A percentile compares a stretch with the other conserved stretches of the same genome.
Evolutionary conservation across 2,797 vertebrate species (phyloP).

Genomic region (Helicolenus hilgendorfi): DNA sequence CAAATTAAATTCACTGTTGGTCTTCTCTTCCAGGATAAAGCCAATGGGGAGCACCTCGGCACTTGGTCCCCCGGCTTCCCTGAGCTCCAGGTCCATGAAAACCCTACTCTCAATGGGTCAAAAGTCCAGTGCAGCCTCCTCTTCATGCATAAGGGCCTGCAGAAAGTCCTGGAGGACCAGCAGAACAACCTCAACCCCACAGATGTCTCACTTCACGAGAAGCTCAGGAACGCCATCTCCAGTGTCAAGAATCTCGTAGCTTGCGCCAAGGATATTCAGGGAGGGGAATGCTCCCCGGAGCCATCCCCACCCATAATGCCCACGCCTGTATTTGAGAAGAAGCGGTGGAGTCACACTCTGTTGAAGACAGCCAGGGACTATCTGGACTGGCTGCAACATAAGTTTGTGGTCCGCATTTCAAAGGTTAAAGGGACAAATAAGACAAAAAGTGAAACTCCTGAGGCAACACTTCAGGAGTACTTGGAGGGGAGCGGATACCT

Average conservation of each 20-base stretch:
- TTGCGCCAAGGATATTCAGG: background rate
- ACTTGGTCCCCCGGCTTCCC: constrained; percentile 71
- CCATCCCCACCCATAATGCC: background rate
- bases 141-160: constrained; percentile 69
- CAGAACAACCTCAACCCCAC: constrained; percentile 58
- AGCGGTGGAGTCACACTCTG: constrained; percentile 79
- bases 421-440: background rate
- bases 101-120: background rate
- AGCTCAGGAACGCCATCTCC: background rate
- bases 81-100: constrained; percentile 22
- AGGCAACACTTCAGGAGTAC: background rate
- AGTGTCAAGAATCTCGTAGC: rapidly evolving
- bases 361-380: constrained; percentile 57
- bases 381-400: constrained; percentile 53
- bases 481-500: constrained; percentile 24
- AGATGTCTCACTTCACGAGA: background rate
- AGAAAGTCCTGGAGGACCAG: constrained; percentile 66
- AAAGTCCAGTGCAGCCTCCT: constrained; percentile 67
- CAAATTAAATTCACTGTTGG: background rate
- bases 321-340: constrained; percentile 23
- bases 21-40: constrained; percentile 54
- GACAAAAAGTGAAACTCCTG: background rate
- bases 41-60: constrained; percentile 67
- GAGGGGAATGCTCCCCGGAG: constrained; percentile 15
- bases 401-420: background rate